Percentiles rank a stretch among this genome's conserved stretches.
Evolutionary conservation across 2,888 invertebrate genomes (phyloP).

Genomic region (Anodontia alba): DNA sequence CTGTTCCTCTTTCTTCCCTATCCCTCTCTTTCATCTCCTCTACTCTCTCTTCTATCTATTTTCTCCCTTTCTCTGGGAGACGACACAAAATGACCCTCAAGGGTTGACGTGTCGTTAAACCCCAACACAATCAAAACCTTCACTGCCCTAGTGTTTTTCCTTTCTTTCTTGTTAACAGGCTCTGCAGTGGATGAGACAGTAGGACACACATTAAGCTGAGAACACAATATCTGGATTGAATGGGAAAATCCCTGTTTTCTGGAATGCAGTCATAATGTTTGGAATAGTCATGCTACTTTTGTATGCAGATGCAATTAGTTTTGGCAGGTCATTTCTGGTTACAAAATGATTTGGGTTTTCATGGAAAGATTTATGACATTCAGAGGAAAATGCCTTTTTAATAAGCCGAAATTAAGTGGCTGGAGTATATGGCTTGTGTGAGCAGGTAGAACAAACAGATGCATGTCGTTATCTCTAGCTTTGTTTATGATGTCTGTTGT

Average conservation of each 20-base stretch:
- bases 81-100: too few species aligned
- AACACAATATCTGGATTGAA: background rate
- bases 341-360: too few species aligned
- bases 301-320: background rate
- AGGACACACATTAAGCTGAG: background rate
- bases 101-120: too few species aligned
- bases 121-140: too few species aligned
- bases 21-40: too few species aligned
- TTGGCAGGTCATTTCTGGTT: background rate
- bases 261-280: too few species aligned
- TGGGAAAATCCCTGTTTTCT: background rate
- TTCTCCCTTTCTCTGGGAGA: too few species aligned
- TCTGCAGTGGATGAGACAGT: background rate
- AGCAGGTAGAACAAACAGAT: slow-evolving; percentile 27
- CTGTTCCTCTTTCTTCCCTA: too few species aligned
- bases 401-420: slow-evolving; percentile 12
- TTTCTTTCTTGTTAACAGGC: too few species aligned
- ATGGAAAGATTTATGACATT: background rate
- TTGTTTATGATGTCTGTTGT: slow-evolving; percentile 26
- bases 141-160: too few species aligned
- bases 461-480: slow-evolving; percentile 12
- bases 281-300: background rate
- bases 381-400: slow-evolving; percentile 4
- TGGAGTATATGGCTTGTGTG: too few species aligned
- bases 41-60: too few species aligned